phyloP scores from a whole-genome alignment of 2,888 invertebrate genomes.

The Molanna angustata region DNA sequence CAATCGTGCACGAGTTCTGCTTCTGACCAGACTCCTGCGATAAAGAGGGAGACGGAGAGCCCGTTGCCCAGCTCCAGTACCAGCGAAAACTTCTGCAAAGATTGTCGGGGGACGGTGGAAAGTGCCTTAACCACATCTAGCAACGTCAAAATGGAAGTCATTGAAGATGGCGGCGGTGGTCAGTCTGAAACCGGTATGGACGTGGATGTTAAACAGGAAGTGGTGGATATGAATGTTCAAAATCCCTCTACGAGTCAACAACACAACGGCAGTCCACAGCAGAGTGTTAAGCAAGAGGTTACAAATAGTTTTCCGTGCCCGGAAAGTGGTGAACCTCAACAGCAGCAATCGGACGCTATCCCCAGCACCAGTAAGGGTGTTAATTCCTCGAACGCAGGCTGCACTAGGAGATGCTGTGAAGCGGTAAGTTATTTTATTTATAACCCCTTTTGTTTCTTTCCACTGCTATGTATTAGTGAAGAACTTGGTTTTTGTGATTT shows the following conservation, averaged over 20 bases:
- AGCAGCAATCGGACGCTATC: slow-evolving; percentile 12
- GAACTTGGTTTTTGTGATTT: too few species aligned
- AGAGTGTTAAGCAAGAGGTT: slow-evolving; percentile 11
- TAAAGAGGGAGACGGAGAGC: slow-evolving; percentile 14
- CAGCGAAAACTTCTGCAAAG: slow-evolving; percentile 7
- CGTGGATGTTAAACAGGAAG: slow-evolving; percentile 26
- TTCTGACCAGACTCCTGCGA: background rate
- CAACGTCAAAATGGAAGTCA: slow-evolving; percentile 10
- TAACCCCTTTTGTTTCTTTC: too few species aligned
- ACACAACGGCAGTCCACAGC: background rate
- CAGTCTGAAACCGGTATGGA: slow-evolving; percentile 19
- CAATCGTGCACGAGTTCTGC: background rate
- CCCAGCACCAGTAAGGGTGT: slow-evolving; percentile 19
- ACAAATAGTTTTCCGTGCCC: background rate
- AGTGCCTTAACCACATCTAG: slow-evolving; percentile 7
- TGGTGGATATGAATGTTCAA: background rate
- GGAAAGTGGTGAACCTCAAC: background rate
- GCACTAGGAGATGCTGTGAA: slow-evolving; percentile 19
- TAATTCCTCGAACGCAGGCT: slow-evolving; percentile 5
- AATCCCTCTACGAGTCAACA: background rate
- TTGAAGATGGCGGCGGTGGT: background rate
- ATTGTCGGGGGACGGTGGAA: slow-evolving; percentile 11
- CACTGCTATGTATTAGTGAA: too few species aligned
- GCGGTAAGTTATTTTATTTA: too few species aligned
- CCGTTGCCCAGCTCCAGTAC: background rate